These are phyloP conservation scores for Phymanthus crucifer DNA, from an alignment of 92 coral and sea anemone genomes.

Conservation along the genomic window DNA sequence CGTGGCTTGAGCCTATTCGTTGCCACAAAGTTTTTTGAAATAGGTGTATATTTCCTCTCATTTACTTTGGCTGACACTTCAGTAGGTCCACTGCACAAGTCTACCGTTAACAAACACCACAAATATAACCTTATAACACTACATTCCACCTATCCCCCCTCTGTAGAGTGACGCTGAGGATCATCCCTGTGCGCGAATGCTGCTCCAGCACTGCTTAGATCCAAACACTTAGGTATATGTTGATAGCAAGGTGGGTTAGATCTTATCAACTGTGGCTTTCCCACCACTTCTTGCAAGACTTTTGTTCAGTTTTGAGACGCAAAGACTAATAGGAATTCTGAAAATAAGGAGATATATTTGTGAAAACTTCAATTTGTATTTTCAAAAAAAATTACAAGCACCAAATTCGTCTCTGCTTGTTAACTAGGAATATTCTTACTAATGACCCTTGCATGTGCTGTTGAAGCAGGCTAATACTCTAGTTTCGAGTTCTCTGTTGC, in stretches of 20 bases:
- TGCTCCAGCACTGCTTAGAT: slow-evolving; percentile 7
- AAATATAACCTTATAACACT: background rate
- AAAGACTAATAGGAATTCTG: background rate
- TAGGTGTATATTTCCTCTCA: too few species aligned
- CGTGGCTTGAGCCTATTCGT: too few species aligned
- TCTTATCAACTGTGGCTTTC: background rate
- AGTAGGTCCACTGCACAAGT: too few species aligned
- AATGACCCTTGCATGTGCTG: too few species aligned
- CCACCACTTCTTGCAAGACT: background rate
- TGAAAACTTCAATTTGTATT: background rate
- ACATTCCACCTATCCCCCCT: slow-evolving; percentile 3
- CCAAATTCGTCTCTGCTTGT: background rate
- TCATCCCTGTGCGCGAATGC: slow-evolving; percentile 3
- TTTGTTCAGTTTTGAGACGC: background rate
- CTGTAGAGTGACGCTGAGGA: slow-evolving; percentile 3
- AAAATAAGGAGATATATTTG: background rate
- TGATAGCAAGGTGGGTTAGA: slow-evolving; percentile 3
- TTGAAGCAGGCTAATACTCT: too few species aligned
- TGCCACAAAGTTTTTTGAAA: too few species aligned
- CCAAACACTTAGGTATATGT: background rate
- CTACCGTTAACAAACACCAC: background rate
- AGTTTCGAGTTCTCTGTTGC: too few species aligned
- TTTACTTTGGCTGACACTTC: too few species aligned
- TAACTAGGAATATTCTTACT: too few species aligned
- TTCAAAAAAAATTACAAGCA: background rate